Base-by-base conservation (phyloP, 2,888 invertebrate genomes). In the Lymantria monacha region DNA sequence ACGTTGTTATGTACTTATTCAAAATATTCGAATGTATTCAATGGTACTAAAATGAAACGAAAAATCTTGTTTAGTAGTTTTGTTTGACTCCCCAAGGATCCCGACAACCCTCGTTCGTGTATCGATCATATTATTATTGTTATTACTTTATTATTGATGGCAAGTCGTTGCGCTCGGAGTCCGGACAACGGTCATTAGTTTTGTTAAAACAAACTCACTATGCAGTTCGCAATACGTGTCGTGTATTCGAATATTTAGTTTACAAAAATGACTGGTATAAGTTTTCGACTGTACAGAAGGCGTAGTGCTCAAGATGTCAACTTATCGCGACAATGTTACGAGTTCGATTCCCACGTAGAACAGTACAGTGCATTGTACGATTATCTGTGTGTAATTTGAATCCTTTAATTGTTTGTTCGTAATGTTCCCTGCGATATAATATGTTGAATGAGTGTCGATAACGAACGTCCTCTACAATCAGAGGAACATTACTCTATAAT, bases 91-190 rank as follows among this genome's bases (percentile, higher is more conserved):
- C 57, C 57, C 51, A 12, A 41, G 30, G 46, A 57, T 42, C 11
- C n/a, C 22, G 14, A 52, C 57, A 49, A 55, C 64, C 64, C 60
- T 60, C 59, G 50, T 37, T 10, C 48, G 12, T 12, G 55, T 53
- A 64, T 65, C 51, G 64, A 65, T 60, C 60, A 49, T 49, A 49
- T 55, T 65, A 60, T 63, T 63, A 57, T 59, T 63, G 51, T 66
- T 61, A 62, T 56, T 55, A 48, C 49, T 42, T 52, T 58, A 57
- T 54, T 53, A 45, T 54, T 42, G 52, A 60, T 47, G 31, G 43
- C 40, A 44, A 46, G 48, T 61, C 55, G 14, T 42, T 36, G 12
- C 42, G 44, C 10, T 54, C 55, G 49, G 53, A 40, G 55, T 36
- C 41, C 52, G 36, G 30, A 55, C 58, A 61, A 43, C 49, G 42